A percentile compares a stretch with the other conserved stretches of the same genome.
phyloP scores from a whole-genome alignment of 2,797 vertebrate genomes.

The Otolemur crassicaudatus region DNA sequence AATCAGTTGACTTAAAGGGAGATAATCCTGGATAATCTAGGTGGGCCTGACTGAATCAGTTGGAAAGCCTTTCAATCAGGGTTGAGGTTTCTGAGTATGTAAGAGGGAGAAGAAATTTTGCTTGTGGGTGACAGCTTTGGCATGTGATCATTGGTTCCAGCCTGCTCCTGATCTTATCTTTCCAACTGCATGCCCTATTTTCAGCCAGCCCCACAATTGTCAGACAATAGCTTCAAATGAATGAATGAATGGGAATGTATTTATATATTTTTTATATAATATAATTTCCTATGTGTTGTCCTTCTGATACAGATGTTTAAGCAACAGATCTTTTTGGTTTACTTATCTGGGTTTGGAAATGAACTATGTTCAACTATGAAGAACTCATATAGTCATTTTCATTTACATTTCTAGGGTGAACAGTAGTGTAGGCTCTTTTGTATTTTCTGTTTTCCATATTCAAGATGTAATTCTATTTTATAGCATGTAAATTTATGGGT shows the following conservation, averaged over 20 bases:
- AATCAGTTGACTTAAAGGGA: slow-evolving; percentile 39
- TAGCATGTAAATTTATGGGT: slow-evolving; percentile 13
- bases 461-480: slow-evolving; percentile 34
- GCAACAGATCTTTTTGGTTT: slow-evolving; percentile 44
- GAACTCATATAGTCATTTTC: slow-evolving; percentile 49
- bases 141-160: neutral
- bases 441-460: slow-evolving; percentile 53
- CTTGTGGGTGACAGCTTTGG: neutral
- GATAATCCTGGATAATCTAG: slow-evolving; percentile 7
- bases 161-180: neutral
- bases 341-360: slow-evolving; percentile 46
- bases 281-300: neutral
- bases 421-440: slow-evolving; percentile 33
- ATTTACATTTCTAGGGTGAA: slow-evolving; percentile 65
- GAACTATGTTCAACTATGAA: slow-evolving; percentile 10
- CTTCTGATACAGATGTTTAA: slow-evolving; percentile 55
- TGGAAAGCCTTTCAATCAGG: neutral
- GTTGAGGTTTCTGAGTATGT: neutral
- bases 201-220: neutral
- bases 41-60: neutral
- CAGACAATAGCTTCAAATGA: slow-evolving; percentile 50
- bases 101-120: neutral
- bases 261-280: neutral
- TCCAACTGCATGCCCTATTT: slow-evolving; percentile 1
- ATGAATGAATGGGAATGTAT: slow-evolving; percentile 5